Conservation (phyloP, 1,140 invertebrate species). For the Aricia agestis region DNA sequence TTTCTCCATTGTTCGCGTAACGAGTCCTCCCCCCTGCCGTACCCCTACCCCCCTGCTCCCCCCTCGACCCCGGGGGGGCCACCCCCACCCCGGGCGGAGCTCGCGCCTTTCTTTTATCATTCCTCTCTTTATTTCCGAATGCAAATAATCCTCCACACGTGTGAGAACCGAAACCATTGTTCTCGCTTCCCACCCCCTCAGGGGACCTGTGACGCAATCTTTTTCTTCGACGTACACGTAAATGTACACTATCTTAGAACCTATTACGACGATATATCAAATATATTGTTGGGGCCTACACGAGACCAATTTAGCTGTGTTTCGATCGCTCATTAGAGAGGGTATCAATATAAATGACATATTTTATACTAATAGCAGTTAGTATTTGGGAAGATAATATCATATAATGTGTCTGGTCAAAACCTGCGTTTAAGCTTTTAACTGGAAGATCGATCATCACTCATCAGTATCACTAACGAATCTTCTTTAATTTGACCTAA, state of each 20-base stretch:
- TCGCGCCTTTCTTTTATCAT: conserved; percentile 77
- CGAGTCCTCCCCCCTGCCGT: conserved; percentile 41
- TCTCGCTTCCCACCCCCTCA: conserved; percentile 62
- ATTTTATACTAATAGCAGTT: no score
- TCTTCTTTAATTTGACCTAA: conserved; percentile 20
- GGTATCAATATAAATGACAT: no score
- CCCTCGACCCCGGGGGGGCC: conserved; percentile 41
- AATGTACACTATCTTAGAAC: conserved; percentile 52
- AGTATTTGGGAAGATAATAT: no score
- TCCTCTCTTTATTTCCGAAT: conserved; percentile 78
- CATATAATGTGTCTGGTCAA: no score
- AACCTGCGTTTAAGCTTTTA: neutral
- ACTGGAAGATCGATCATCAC: neutral
- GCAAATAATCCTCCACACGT: conserved; percentile 78
- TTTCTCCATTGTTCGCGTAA: conserved; percentile 76
- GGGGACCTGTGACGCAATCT: conserved; percentile 73
- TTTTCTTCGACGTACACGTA: conserved; percentile 69
- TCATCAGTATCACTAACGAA: neutral
- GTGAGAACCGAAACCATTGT: conserved; percentile 77
- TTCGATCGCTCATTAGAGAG: no score
- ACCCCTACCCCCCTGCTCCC: conserved; percentile 41
- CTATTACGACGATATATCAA: conserved; percentile 40
- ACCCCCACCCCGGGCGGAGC: conserved; percentile 62
- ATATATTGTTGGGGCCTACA: conserved; percentile 7
- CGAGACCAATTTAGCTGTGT: no score